Base-by-base conservation (phyloP, 2,113 vertebrate genomes). In the Setophaga coronata region DNA sequence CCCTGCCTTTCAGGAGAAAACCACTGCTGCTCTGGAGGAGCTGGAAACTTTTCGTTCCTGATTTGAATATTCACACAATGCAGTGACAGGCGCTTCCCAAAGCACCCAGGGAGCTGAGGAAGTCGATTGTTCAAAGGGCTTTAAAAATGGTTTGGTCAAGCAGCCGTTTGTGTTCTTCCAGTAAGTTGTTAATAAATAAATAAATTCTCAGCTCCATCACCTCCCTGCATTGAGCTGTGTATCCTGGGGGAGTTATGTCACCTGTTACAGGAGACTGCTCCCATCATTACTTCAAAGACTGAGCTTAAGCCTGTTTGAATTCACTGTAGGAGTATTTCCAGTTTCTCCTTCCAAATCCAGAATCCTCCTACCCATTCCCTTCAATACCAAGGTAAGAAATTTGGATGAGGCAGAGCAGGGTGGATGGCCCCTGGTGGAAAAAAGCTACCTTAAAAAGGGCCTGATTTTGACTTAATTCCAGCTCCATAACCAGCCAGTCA, bases 91-190 rank as follows among this genome's bases (percentile, higher is more conserved):
- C 20, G 43, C 26, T 67, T 86, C 80, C 23, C 9, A 7, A 56
- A 72, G 76, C 45, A 51, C 36, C 6, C 15, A 3, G 5, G 5
- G 28, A 7, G 3, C 21, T 25, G 8, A 15, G n/a, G n/a, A 87
- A 78, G 16, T 6, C 0, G 0, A 12, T 31, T 24, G 3, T 38
- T 65, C 28, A 38, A 85, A 79, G 1, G 0, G 18, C 14, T 82
- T 85, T 57, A 21, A 53, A 83, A 70, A 11, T n/a, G 4, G 0
- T 61, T 51, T 70, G 45, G 14, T 24, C 4, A 1, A 34, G 85
- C 5, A 34, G 40, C 29, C 28, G 2, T 12, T 53, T 40, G 9
- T 57, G 15, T 38, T 82, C 4, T 28, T 61, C 50, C 45, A 70
- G 9, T 26, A 8, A 26, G 24, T 21, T 2, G 6, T 25, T 64